A percentile compares a stretch with the other conserved stretches of the same genome.
Evolutionary conservation across 2,113 vertebrate species (phyloP).

Genomic region (Eptesicus fuscus): DNA sequence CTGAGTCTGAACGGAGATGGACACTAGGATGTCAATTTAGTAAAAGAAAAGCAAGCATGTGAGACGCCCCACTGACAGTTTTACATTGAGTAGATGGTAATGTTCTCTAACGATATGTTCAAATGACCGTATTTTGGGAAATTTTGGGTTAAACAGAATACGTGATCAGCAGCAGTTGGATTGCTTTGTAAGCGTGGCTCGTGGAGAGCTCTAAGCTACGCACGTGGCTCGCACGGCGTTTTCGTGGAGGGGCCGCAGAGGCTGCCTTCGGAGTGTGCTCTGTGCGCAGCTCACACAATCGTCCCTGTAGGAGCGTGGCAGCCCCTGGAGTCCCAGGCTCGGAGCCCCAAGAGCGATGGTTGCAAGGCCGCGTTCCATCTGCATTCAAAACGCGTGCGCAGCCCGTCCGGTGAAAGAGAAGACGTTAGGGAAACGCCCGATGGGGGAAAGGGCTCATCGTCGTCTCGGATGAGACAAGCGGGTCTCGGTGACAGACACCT

Average conservation of each 20-base stretch:
- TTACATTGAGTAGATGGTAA: background rate
- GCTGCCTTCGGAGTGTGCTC: background rate
- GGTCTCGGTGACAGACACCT: fast-evolving
- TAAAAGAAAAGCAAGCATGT: background rate
- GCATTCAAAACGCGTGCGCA: background rate
- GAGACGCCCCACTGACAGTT: background rate
- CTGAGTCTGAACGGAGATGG: background rate
- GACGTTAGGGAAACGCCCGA: background rate
- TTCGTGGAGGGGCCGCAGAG: background rate
- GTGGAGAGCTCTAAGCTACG: background rate
- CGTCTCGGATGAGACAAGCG: background rate
- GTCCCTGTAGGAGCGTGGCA: background rate
- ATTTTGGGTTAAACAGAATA: background rate
- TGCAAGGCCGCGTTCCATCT: background rate
- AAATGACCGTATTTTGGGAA: background rate
- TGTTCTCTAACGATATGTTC: background rate
- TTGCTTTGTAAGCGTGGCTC: background rate
- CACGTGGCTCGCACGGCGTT: background rate
- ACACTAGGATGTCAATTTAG: background rate
- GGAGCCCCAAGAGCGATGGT: background rate
- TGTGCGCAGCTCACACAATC: too few species aligned
- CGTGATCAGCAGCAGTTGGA: background rate
- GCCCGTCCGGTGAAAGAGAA: background rate
- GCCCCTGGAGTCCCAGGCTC: background rate
- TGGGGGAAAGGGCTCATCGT: too few species aligned